Percentiles rank a stretch among this genome's conserved stretches.
Evolutionary conservation across 1,140 invertebrate genomes (phyloP).

Genomic region (Branchinecta lynchi): DNA sequence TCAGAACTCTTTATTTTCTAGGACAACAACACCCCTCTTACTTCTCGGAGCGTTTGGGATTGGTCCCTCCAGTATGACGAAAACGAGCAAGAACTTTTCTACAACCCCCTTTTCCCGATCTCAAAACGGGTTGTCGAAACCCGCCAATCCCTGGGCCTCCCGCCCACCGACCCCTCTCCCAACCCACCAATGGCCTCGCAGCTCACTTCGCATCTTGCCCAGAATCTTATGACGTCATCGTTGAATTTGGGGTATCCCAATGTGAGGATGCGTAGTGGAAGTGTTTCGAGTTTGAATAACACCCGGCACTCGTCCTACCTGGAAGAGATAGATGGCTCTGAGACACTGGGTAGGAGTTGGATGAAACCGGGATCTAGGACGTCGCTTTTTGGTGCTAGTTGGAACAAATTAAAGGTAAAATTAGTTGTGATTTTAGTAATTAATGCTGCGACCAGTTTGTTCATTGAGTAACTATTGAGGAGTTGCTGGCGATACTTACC

Average conservation of each 20-base stretch:
- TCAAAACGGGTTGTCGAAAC: slow-evolving; percentile 22
- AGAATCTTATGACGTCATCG: slow-evolving; percentile 18
- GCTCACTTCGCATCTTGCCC: background rate
- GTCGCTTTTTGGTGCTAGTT: background rate
- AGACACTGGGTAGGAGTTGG: slow-evolving; percentile 21
- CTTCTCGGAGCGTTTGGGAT: slow-evolving; percentile 60
- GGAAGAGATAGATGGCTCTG: slow-evolving; percentile 13
- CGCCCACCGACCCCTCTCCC: slow-evolving; percentile 21
- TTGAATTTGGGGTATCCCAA: slow-evolving; percentile 31
- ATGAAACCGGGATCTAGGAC: slow-evolving; percentile 12
- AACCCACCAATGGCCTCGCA: background rate
- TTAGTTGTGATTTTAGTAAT: too few species aligned
- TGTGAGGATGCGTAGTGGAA: background rate
- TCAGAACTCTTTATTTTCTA: slow-evolving; percentile 25
- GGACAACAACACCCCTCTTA: slow-evolving; percentile 39
- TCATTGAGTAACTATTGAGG: too few species aligned
- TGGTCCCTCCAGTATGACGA: slow-evolving; percentile 70
- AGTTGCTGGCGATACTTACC: too few species aligned
- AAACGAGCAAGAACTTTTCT: slow-evolving; percentile 42
- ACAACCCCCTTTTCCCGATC: slow-evolving; percentile 52
- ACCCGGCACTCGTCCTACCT: background rate
- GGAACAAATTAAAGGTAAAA: slow-evolving; percentile 1
- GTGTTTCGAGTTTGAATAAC: background rate
- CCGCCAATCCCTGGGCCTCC: slow-evolving; percentile 22
- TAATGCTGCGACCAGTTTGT: too few species aligned